Evolutionary conservation across 2,113 vertebrate genomes (phyloP), one percentile per base, ranked within the genome.

Genomic region (Heteronetta atricapilla): DNA sequence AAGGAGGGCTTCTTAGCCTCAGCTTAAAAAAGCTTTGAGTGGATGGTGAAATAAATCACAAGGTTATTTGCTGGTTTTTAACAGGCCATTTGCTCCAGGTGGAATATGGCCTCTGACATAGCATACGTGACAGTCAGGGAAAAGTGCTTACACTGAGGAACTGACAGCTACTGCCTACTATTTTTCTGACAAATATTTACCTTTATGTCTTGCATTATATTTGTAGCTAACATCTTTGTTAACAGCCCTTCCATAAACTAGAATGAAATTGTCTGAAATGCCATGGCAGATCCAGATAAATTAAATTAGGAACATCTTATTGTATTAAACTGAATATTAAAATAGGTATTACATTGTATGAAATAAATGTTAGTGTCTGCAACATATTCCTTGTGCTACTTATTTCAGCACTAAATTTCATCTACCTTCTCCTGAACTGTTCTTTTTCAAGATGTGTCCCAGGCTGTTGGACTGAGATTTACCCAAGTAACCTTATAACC

Each of bases 51-150:
- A 91, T 68, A 85, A 91, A 96, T 80, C 33, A 82, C 2, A 16
- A 46, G 26, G 90, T 87, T 92, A 91, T 82, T 82, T 80, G n/a
- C 48, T 77, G 46, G 21, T 74, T 92, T 92, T 95, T 70, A 75
- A 56, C 44, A 86, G 56, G 55, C 48, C 44, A 46, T 94, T 93
- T 91, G 12, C 86, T 95, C 69, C 59, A 90, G 67, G 62, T 83
- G 55, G 58, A 86, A 74, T 73, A 87, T 36, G 29, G 56, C 66
- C 88, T 80, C 63, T 79, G 75, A 82, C 67, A 76, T 62, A 73
- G 70, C 36, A 53, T 33, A 53, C 40, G 60, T 14, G 34, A 40
- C 38, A 87, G 25, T 11, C 50, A 75, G 34, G 22, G 55, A 48
- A 69, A 91, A 91, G 33, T 58, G 12, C 56, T 86, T 83, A 40